Conservation (phyloP, 2,113 vertebrate genomes). For the Barnardius zonarius region DNA sequence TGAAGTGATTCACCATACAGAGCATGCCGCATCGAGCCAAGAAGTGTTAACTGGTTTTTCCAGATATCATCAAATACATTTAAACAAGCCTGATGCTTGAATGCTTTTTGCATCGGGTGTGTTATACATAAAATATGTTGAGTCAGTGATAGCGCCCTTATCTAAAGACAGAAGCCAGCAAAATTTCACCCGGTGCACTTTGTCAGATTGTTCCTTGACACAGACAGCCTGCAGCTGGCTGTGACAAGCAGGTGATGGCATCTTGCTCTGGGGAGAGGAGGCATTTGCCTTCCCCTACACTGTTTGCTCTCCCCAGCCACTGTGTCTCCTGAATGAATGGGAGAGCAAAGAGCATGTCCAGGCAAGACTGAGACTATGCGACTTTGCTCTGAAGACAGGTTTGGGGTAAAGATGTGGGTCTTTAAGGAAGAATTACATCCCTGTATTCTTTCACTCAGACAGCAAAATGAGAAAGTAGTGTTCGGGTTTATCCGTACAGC, state of each 20-base stretch:
- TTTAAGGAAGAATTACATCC: background rate
- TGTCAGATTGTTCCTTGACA: slow-evolving; percentile 87
- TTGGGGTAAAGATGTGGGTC: background rate
- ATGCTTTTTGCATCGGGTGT: slow-evolving; percentile 91
- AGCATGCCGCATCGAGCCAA: background rate
- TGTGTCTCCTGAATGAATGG: background rate
- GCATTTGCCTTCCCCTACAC: background rate
- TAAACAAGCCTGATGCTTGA: slow-evolving; percentile 97
- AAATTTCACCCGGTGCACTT: slow-evolving; percentile 85
- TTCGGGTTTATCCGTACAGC: background rate
- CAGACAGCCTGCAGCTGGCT: slow-evolving; percentile 81
- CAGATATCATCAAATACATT: slow-evolving; percentile 94
- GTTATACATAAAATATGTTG: slow-evolving; percentile 99
- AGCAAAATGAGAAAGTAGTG: background rate
- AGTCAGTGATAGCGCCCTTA: slow-evolving; percentile 94
- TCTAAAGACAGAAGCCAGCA: slow-evolving; percentile 89
- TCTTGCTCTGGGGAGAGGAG: slow-evolving; percentile 77
- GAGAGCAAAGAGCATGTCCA: background rate
- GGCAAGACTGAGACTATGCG: background rate
- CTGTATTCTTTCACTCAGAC: background rate
- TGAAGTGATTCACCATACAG: slow-evolving; percentile 1
- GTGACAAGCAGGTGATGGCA: slow-evolving; percentile 85
- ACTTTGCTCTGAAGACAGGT: background rate
- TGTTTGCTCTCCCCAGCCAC: background rate
- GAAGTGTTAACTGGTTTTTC: slow-evolving; percentile 82